Conservation (phyloP, 2,888 invertebrate genomes). For the Cantharis rustica region DNA sequence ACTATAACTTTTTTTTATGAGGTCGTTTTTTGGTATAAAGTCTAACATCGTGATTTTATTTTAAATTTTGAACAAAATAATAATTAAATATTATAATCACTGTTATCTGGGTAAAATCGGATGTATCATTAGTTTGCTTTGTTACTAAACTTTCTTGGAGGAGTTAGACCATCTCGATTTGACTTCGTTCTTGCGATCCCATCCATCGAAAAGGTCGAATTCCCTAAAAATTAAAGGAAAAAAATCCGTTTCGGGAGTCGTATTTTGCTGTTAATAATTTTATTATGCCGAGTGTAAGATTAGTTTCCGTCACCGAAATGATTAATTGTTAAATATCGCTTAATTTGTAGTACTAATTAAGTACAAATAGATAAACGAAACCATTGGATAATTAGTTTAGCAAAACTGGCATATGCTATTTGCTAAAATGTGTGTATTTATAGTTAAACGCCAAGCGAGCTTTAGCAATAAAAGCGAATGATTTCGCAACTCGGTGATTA, state of each 20-base stretch:
- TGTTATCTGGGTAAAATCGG: not conserved
- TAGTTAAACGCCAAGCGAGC: constrained; percentile 45
- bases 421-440: constrained; percentile 47
- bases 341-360: not conserved
- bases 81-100: not conserved
- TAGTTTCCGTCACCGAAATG: not conserved
- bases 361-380: constrained; percentile 23
- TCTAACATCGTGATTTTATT: constrained; percentile 13
- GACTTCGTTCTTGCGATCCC: too few relatives aligned
- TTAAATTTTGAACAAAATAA: not conserved
- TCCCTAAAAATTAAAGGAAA: not conserved
- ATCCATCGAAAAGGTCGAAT: not conserved
- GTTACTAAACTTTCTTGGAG: too few relatives aligned
- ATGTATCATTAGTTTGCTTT: too few relatives aligned
- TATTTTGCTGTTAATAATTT: not conserved
- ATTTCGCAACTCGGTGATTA: constrained; percentile 53
- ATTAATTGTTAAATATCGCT: not conserved
- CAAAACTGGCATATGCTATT: constrained; percentile 43
- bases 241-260: not conserved
- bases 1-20: constrained; percentile 19
- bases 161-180: not conserved
- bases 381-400: constrained; percentile 39
- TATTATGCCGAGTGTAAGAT: not conserved
- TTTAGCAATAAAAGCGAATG: constrained; percentile 50
- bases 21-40: constrained; percentile 23